These are phyloP conservation scores for Drosophila trapezifrons DNA, from an alignment of 1,140 invertebrate species.

Conservation along the genomic window DNA sequence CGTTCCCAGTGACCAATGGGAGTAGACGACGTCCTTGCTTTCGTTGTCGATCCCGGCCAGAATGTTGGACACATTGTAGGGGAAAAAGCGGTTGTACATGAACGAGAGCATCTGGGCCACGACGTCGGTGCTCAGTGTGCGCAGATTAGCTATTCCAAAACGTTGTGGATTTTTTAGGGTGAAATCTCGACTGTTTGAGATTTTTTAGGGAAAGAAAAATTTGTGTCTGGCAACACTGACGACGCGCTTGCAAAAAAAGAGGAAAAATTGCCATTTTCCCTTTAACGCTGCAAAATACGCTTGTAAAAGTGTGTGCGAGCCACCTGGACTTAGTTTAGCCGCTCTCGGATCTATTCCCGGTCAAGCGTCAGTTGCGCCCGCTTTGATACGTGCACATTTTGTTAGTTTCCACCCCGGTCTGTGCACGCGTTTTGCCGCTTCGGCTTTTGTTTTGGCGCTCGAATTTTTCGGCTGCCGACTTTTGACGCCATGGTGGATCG, in stretches of 20 bases:
- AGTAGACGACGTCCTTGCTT: too few relatives aligned
- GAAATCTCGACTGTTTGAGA: background rate
- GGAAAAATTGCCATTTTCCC: slow-evolving; percentile 16
- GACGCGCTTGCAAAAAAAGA: slow-evolving; percentile 72
- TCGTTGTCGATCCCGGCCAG: too few relatives aligned
- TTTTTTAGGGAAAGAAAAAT: too few relatives aligned
- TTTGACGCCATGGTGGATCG: slow-evolving; percentile 76
- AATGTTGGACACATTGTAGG: too few relatives aligned
- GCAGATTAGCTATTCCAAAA: too few relatives aligned
- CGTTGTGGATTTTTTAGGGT: background rate
- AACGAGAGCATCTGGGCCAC: too few relatives aligned
- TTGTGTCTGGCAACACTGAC: slow-evolving; percentile 50
- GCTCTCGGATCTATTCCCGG: slow-evolving; percentile 3
- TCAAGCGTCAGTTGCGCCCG: background rate
- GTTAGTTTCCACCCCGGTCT: slow-evolving; percentile 36
- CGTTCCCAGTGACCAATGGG: too few relatives aligned
- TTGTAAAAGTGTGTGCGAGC: slow-evolving; percentile 17
- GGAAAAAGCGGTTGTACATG: too few relatives aligned
- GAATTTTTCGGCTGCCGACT: slow-evolving; percentile 57
- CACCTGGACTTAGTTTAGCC: background rate
- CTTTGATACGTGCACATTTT: slow-evolving; percentile 8
- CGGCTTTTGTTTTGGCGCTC: slow-evolving; percentile 76
- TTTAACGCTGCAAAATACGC: slow-evolving; percentile 40
- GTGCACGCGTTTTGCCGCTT: slow-evolving; percentile 74
- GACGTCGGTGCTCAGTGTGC: too few relatives aligned